Evolutionary conservation across 2,888 invertebrate species (phyloP).

Genomic region (Blastobasis adustella): DNA sequence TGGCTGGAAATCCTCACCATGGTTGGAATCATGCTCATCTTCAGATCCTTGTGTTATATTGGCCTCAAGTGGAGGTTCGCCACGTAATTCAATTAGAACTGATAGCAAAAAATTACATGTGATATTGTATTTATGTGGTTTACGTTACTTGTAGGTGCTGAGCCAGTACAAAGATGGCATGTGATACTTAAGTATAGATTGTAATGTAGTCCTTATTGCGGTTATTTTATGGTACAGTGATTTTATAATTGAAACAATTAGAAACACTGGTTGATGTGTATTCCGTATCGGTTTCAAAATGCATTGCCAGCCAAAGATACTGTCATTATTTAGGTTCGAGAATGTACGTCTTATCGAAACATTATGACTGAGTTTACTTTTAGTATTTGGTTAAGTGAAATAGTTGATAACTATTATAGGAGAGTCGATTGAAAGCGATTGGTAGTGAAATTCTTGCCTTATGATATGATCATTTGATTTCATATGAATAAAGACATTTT

Average conservation of each 20-base stretch:
- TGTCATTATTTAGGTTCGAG: neutral
- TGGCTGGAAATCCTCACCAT: slow-evolving; percentile 73
- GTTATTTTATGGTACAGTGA: neutral
- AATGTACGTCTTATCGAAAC: neutral
- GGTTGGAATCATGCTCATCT: slow-evolving; percentile 68
- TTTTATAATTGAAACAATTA: neutral
- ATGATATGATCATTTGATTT: neutral
- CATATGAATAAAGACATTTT: too few species aligned
- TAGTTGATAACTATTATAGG: too few species aligned
- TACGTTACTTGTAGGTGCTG: slow-evolving; percentile 4
- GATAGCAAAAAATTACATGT: slow-evolving; percentile 6
- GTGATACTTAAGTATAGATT: slow-evolving; percentile 12
- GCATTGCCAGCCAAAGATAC: slow-evolving; percentile 3
- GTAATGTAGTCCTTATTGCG: neutral
- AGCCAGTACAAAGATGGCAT: slow-evolving; percentile 18
- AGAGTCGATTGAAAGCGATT: too few species aligned
- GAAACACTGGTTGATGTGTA: neutral
- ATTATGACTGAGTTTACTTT: slow-evolving; percentile 1
- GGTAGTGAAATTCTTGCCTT: slow-evolving; percentile 3
- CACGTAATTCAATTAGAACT: slow-evolving; percentile 39
- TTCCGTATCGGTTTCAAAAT: neutral
- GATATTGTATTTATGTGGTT: slow-evolving; percentile 11
- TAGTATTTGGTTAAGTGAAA: neutral
- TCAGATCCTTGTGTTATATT: slow-evolving; percentile 72
- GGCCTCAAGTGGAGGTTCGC: slow-evolving; percentile 73